These are phyloP conservation scores for Heteropelma amictum DNA, from an alignment of 2,888 invertebrate genomes.

Conservation along the genomic window DNA sequence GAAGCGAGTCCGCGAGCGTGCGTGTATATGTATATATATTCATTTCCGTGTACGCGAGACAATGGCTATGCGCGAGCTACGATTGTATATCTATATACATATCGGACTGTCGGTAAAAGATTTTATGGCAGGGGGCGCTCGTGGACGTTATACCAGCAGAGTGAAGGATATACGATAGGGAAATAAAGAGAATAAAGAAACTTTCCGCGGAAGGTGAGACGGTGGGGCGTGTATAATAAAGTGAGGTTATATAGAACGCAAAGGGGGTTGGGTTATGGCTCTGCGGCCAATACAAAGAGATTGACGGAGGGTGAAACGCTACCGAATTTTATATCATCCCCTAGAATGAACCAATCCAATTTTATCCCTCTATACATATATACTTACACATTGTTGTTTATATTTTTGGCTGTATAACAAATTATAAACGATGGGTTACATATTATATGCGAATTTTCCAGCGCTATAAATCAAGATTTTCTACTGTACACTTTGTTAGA, in stretches of 20 bases:
- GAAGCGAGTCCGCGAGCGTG: too few relatives aligned
- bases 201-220: neutral
- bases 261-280: slow-evolving; percentile 51
- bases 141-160: slow-evolving; percentile 37
- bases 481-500: too few relatives aligned
- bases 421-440: too few relatives aligned
- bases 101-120: slow-evolving; percentile 31
- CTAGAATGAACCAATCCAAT: slow-evolving; percentile 51
- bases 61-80: too few relatives aligned
- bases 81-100: too few relatives aligned
- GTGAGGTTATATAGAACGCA: slow-evolving; percentile 58
- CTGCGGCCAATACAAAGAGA: slow-evolving; percentile 50
- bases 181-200: neutral
- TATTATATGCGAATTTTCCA: too few relatives aligned
- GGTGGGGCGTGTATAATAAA: slow-evolving; percentile 60
- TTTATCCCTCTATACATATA: slow-evolving; percentile 19
- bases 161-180: slow-evolving; percentile 57
- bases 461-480: too few relatives aligned
- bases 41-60: too few relatives aligned
- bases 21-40: too few relatives aligned
- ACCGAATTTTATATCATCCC: slow-evolving; percentile 42
- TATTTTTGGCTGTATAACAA: too few relatives aligned
- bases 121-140: slow-evolving; percentile 54
- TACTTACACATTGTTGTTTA: neutral
- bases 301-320: slow-evolving; percentile 41